Conservation (phyloP, 2,797 vertebrate species). For the Sebastes kiyomatsui region DNA sequence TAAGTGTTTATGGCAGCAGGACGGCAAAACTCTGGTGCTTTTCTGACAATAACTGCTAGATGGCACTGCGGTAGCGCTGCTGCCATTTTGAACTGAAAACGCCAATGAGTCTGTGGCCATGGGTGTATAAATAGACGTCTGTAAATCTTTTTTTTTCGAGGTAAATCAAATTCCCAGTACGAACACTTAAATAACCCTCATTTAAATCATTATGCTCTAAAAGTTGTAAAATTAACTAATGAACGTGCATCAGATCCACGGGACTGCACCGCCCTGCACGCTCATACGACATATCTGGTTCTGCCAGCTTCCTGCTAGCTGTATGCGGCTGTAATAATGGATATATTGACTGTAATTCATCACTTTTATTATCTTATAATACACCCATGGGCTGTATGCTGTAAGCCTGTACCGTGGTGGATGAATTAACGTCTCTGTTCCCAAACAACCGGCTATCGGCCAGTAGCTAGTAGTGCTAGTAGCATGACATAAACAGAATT, state of each 20-base stretch:
- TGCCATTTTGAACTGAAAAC: background rate
- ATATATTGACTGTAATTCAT: too few relatives aligned
- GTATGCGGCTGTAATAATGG: too few relatives aligned
- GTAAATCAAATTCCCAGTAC: background rate
- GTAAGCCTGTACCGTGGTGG: background rate
- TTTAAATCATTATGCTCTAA: background rate
- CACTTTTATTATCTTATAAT: too few relatives aligned
- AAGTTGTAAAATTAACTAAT: background rate
- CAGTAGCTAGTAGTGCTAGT: background rate
- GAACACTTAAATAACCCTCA: background rate
- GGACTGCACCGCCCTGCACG: background rate
- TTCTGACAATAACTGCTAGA: fast-evolving
- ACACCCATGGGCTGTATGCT: too few relatives aligned
- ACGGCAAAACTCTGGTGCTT: background rate
- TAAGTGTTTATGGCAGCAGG: background rate
- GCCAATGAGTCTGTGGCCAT: background rate
- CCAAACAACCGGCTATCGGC: background rate
- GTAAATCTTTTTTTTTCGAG: background rate
- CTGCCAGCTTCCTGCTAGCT: background rate
- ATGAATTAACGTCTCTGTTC: background rate
- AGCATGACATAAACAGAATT: background rate
- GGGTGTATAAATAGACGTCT: background rate
- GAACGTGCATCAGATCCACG: fast-evolving
- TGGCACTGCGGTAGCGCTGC: too few relatives aligned
- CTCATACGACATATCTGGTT: background rate